Conservation (phyloP, 2,797 vertebrate species). For the Sitta carolinensis region DNA sequence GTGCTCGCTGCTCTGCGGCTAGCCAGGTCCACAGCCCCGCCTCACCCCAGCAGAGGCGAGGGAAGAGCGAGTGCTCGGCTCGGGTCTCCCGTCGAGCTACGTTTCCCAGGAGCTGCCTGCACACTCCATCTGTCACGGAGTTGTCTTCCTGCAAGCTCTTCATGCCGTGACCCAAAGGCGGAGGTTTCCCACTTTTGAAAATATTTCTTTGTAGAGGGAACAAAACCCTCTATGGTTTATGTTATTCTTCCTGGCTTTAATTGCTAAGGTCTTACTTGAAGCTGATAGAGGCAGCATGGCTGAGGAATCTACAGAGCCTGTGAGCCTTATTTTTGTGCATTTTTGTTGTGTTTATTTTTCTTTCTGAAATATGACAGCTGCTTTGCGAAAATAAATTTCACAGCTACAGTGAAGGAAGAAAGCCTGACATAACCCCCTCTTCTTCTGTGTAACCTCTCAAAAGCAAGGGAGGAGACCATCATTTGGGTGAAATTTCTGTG, state of each 20-base stretch:
- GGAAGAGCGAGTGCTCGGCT: neutral
- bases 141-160: neutral
- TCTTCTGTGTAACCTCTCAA: neutral
- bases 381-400: neutral
- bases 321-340: neutral
- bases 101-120: neutral
- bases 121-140: neutral
- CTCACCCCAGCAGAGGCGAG: neutral
- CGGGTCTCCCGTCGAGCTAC: neutral
- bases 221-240: neutral
- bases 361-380: neutral
- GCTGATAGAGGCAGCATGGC: neutral
- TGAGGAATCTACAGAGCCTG: neutral
- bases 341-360: neutral
- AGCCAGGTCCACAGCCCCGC: neutral
- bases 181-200: neutral
- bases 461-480: neutral
- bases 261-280: neutral
- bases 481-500: neutral
- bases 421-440: neutral
- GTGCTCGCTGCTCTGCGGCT: neutral
- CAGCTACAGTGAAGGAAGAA: neutral
- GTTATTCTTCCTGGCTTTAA: neutral
- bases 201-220: neutral
- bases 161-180: neutral